Evolutionary conservation across 2,888 invertebrate genomes (phyloP).

Genomic region (Eristalis pertinax): DNA sequence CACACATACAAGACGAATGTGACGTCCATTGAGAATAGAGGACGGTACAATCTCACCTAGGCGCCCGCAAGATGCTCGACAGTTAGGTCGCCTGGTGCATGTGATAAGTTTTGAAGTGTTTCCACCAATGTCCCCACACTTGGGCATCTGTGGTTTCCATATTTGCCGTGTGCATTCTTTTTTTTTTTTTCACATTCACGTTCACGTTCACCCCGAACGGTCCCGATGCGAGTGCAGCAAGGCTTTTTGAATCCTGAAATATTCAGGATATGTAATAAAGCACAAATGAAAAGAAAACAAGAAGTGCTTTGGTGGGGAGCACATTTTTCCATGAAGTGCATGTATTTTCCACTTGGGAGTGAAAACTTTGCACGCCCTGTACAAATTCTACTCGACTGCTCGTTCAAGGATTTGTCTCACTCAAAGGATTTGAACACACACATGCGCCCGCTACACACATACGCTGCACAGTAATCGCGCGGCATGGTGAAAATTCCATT

Average conservation of each 20-base stretch:
- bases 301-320: slow-evolving; percentile 33
- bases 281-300: slow-evolving; percentile 68
- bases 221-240: slow-evolving; percentile 17
- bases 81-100: slow-evolving; percentile 33
- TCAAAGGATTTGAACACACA: not conserved
- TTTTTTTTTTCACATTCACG: not conserved
- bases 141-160: slow-evolving; percentile 62
- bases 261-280: slow-evolving; percentile 65
- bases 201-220: not conserved
- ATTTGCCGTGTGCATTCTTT: slow-evolving; percentile 44
- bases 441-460: not conserved
- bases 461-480: too few relatives aligned
- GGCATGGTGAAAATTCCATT: slow-evolving; percentile 39
- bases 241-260: slow-evolving; percentile 51
- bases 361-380: slow-evolving; percentile 37
- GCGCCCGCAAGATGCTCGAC: slow-evolving; percentile 51
- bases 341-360: slow-evolving; percentile 61
- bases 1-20: not conserved
- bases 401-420: slow-evolving; percentile 1
- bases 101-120: slow-evolving; percentile 54
- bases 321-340: slow-evolving; percentile 67
- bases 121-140: slow-evolving; percentile 24
- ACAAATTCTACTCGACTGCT: slow-evolving; percentile 14
- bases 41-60: slow-evolving; percentile 43
- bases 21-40: slow-evolving; percentile 33